Evolutionary conservation across 2,113 vertebrate species (phyloP).

Genomic region (Peucedramus taeniatus): DNA sequence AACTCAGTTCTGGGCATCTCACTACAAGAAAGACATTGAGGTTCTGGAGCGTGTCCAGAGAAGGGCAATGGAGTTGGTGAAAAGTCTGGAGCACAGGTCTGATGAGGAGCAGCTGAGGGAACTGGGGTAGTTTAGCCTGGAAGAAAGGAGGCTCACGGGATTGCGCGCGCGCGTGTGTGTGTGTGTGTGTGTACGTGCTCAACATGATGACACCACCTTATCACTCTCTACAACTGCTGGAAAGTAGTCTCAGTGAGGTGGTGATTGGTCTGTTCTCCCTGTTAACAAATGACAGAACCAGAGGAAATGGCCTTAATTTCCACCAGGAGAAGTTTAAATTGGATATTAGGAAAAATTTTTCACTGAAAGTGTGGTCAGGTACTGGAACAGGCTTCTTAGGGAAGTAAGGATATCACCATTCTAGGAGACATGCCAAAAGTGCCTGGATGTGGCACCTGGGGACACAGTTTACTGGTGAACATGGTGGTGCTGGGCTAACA

Average conservation of each 20-base stretch:
- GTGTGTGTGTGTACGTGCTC: rapidly evolving
- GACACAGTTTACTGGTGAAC: not conserved
- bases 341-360: not conserved
- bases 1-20: not conserved
- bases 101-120: not conserved
- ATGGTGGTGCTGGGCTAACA: not conserved
- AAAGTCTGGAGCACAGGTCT: not conserved
- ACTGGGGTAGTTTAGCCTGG: not conserved
- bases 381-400: not conserved
- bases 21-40: not conserved
- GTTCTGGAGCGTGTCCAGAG: rapidly evolving
- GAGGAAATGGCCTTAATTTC: not conserved
- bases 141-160: rapidly evolving
- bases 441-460: not conserved
- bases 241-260: not conserved
- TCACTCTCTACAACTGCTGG: no score
- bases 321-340: not conserved
- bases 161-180: rapidly evolving
- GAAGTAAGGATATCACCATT: not conserved
- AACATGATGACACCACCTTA: no score
- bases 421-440: rapidly evolving
- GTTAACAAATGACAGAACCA: no score
- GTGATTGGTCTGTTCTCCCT: not conserved
- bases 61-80: not conserved
- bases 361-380: not conserved